A percentile compares a stretch with the other conserved stretches of the same genome.
Evolutionary conservation across 2,888 invertebrate genomes (phyloP).

Genomic region (Pollenia griseotomentosa): DNA sequence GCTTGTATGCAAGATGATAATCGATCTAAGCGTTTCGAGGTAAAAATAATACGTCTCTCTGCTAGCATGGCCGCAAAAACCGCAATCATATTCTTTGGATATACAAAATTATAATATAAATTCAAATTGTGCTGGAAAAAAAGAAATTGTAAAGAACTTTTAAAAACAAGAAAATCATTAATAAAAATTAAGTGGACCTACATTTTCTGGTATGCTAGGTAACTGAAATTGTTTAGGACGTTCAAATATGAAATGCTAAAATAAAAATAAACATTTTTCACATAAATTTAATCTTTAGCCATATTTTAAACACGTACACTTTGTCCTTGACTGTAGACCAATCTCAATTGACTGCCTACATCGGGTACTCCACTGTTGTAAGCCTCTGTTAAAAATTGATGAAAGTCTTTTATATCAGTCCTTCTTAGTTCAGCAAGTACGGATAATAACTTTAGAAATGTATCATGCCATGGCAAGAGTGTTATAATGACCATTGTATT

Average conservation of each 20-base stretch:
- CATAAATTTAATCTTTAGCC: background rate
- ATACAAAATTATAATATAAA: conserved; percentile 99
- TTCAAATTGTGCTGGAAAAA: conserved; percentile 95
- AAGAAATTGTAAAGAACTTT: conserved; percentile 6
- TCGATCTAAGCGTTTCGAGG: conserved; percentile 94
- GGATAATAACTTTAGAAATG: conserved; percentile 87
- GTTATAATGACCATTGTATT: conserved; percentile 94
- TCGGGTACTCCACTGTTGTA: conserved; percentile 89
- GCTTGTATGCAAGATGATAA: conserved; percentile 97
- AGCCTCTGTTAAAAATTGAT: conserved; percentile 87
- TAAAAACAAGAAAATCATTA: background rate
- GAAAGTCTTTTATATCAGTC: conserved; percentile 79
- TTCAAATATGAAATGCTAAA: conserved; percentile 90
- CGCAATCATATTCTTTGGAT: conserved; percentile 96
- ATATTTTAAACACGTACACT: conserved; percentile 84
- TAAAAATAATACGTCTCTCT: conserved; percentile 96
- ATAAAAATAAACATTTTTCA: background rate
- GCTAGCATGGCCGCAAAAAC: conserved; percentile 97
- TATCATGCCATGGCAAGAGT: conserved; percentile 98
- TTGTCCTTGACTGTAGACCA: conserved; percentile 86
- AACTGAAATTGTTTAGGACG: conserved; percentile 92
- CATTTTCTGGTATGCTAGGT: conserved; percentile 98
- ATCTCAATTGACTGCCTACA: conserved; percentile 87
- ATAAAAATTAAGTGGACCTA: conserved; percentile 85
- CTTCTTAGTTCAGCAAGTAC: conserved; percentile 82